Percentiles rank a stretch among this genome's conserved stretches.
These are phyloP conservation scores for Polypedilum pembai DNA, from an alignment of 1,140 invertebrate genomes.

Conservation along the genomic window DNA sequence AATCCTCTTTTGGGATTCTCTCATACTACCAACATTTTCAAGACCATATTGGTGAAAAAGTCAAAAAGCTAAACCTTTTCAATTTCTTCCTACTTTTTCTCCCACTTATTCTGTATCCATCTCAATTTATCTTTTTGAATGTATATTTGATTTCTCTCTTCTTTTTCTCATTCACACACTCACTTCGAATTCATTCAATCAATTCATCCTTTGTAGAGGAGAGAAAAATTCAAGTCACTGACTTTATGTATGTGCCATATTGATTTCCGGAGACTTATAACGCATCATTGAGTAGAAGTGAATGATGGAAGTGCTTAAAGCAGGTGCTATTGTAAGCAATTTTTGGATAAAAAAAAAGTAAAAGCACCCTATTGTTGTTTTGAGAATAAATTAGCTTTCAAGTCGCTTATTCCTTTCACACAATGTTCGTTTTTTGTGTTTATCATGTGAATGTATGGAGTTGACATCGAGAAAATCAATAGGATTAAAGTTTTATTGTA, in stretches of 20 bases:
- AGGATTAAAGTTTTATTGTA: background rate
- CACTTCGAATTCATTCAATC: too few relatives aligned
- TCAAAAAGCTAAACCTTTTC: background rate
- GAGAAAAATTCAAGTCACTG: background rate
- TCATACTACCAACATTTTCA: background rate
- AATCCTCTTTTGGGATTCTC: too few relatives aligned
- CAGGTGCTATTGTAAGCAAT: background rate
- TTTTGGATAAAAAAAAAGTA: too few relatives aligned
- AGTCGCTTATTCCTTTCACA: background rate
- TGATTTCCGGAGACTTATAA: constrained; percentile 11
- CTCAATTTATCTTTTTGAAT: background rate
- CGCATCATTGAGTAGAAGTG: background rate
- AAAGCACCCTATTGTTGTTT: too few relatives aligned
- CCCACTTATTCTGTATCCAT: background rate
- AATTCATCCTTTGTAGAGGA: too few relatives aligned
- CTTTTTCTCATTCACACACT: too few relatives aligned
- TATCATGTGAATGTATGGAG: too few relatives aligned
- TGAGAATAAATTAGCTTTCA: constrained; percentile 6
- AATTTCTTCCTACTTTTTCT: background rate
- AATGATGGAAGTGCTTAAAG: background rate
- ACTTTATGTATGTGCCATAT: background rate
- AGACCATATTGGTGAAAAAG: background rate
- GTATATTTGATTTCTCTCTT: too few relatives aligned
- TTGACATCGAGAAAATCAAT: background rate
- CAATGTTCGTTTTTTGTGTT: too few relatives aligned